Evolutionary conservation across 2,797 vertebrate genomes (phyloP).

Genomic region (Octomys mimax): DNA sequence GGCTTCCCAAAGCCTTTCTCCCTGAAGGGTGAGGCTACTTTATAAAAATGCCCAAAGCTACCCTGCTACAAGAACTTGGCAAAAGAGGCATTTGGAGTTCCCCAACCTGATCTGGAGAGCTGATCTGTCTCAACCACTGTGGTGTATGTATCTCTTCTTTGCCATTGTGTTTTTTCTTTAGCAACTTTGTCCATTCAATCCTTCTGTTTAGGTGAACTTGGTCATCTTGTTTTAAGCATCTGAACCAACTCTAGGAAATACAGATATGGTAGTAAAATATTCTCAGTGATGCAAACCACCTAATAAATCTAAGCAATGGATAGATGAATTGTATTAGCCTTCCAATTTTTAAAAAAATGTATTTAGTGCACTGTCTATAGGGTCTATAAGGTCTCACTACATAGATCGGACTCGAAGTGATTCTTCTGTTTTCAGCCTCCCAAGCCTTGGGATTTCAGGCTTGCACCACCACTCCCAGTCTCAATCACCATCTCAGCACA

Average conservation of each 20-base stretch:
- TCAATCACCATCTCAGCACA: too few species aligned
- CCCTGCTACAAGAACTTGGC: neutral
- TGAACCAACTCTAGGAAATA: neutral
- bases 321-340: neutral
- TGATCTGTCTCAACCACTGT: neutral
- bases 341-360: neutral
- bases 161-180: neutral
- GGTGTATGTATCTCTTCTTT: neutral
- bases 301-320: neutral
- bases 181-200: neutral
- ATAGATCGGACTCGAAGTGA: too few species aligned
- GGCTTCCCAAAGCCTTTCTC: neutral
- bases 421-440: too few species aligned
- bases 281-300: constrained; percentile 6
- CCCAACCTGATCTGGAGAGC: neutral
- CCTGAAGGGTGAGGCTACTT: neutral
- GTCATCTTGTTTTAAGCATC: neutral
- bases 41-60: neutral
- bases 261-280: neutral
- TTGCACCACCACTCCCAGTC: too few species aligned
- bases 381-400: too few species aligned
- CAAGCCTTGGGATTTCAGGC: too few species aligned
- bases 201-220: constrained; percentile 40
- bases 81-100: neutral
- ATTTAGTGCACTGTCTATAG: neutral